Conservation (phyloP, 1,140 invertebrate species). For the Drosophila mayri region DNA sequence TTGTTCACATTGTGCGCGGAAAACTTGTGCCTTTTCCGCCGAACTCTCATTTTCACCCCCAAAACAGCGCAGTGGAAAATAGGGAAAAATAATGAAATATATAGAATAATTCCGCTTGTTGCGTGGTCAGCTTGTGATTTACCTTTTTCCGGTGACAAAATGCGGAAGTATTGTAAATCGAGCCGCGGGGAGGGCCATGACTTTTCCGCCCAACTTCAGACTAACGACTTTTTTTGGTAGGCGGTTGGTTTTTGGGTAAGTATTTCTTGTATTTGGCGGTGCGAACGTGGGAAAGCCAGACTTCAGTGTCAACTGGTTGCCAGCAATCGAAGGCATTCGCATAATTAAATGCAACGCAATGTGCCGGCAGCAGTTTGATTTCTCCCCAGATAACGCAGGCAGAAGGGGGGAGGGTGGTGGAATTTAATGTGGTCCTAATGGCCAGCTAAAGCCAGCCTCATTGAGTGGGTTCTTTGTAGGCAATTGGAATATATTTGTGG, state of each 20-base stretch:
- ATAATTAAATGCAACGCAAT: conserved; percentile 78
- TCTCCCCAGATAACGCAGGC: conserved; percentile 45
- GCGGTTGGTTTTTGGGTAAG: conserved; percentile 48
- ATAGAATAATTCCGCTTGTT: conserved; percentile 70
- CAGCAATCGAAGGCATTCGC: conserved; percentile 52
- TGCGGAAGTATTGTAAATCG: conserved; percentile 73
- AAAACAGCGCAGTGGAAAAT: conserved; percentile 47
- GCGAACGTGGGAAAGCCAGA: conserved; percentile 69
- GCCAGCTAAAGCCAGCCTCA: not conserved
- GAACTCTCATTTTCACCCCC: conserved; percentile 68
- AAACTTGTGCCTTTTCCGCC: conserved; percentile 67
- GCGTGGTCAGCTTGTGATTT: conserved; percentile 79
- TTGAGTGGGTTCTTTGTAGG: not conserved
- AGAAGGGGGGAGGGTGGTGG: conserved; percentile 59
- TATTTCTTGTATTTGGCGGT: conserved; percentile 17
- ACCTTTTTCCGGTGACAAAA: conserved; percentile 82
- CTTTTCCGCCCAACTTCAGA: conserved; percentile 33
- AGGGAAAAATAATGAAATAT: conserved; percentile 24
- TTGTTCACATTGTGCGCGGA: conserved; percentile 50
- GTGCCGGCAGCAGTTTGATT: conserved; percentile 57
- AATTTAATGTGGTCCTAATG: conserved; percentile 40
- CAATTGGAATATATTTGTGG: not conserved
- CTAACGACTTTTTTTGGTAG: conserved; percentile 64
- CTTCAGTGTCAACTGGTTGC: conserved; percentile 60
- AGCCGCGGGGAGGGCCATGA: conserved; percentile 31